phyloP scores from a whole-genome alignment of 2,113 vertebrate species.

The Eonycteris spelaea region DNA sequence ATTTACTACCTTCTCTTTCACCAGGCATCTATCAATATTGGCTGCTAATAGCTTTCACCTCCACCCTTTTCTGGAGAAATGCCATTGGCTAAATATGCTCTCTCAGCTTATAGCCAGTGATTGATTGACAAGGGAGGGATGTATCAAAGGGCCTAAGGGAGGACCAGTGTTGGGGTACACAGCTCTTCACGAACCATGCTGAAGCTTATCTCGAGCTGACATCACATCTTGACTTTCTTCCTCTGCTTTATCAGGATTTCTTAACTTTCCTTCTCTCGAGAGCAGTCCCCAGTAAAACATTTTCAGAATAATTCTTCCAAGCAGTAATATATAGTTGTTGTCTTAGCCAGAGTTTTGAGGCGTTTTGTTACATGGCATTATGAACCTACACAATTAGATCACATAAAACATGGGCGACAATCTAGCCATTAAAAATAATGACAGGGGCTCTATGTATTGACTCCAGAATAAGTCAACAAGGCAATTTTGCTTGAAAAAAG shows the following conservation, averaged over 20 bases:
- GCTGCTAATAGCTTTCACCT: not conserved
- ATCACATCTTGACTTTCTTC: not conserved
- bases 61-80: not conserved
- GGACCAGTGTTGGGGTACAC: not conserved
- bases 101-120: not conserved
- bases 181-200: not conserved
- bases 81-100: not conserved
- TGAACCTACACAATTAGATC: slow-evolving; percentile 24
- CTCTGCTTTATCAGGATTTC: not conserved
- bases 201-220: not conserved
- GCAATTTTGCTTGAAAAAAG: not conserved
- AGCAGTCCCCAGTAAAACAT: not conserved
- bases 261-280: not conserved
- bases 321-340: not conserved
- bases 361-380: slow-evolving; percentile 2
- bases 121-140: not conserved
- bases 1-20: not conserved
- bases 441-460: not conserved
- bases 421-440: slow-evolving; percentile 18
- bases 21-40: not conserved
- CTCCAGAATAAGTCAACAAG: not conserved
- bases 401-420: not conserved
- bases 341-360: not conserved
- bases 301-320: not conserved
- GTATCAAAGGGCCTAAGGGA: not conserved